Conservation (phyloP, 2,113 vertebrate species). For the Balaeniceps rex region DNA sequence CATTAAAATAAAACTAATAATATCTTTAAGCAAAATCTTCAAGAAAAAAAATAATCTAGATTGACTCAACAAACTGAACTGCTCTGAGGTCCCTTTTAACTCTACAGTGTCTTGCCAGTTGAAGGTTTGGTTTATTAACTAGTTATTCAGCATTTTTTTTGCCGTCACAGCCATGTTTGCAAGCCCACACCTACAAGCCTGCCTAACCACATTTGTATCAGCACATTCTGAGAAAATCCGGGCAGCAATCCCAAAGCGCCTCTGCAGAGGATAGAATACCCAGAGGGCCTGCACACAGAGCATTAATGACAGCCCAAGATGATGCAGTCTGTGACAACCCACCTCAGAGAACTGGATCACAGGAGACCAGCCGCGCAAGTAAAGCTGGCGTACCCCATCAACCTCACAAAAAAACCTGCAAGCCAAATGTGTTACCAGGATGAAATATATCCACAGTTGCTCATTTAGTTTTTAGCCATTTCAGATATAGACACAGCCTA, state of each 20-base stretch:
- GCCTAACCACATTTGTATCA: constrained; percentile 57
- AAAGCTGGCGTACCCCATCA: not conserved
- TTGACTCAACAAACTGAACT: not conserved
- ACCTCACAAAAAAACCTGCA: not conserved
- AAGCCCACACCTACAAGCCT: constrained; percentile 56
- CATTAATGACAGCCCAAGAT: not conserved
- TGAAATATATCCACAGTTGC: not conserved
- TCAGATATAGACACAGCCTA: not conserved
- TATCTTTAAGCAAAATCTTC: not conserved
- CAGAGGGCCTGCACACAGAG: not conserved
- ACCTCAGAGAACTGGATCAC: not conserved
- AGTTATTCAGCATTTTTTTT: constrained; percentile 46
- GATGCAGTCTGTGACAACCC: constrained; percentile 4
- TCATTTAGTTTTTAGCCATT: not conserved
- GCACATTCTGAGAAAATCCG: constrained; percentile 54
- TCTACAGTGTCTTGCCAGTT: not conserved
- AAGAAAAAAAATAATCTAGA: not conserved
- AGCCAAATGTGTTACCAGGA: not conserved
- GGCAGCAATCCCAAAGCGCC: constrained; percentile 41
- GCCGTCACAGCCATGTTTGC: not conserved
- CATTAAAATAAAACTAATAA: not conserved
- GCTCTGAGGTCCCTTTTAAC: not conserved
- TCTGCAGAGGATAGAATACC: constrained; percentile 38
- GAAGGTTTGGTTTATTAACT: constrained; percentile 34
- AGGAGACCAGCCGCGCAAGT: not conserved